A percentile compares a stretch with the other conserved stretches of the same genome.
These are phyloP conservation scores for Aphrophora alni DNA, from an alignment of 2,888 invertebrate species.

Conservation along the genomic window DNA sequence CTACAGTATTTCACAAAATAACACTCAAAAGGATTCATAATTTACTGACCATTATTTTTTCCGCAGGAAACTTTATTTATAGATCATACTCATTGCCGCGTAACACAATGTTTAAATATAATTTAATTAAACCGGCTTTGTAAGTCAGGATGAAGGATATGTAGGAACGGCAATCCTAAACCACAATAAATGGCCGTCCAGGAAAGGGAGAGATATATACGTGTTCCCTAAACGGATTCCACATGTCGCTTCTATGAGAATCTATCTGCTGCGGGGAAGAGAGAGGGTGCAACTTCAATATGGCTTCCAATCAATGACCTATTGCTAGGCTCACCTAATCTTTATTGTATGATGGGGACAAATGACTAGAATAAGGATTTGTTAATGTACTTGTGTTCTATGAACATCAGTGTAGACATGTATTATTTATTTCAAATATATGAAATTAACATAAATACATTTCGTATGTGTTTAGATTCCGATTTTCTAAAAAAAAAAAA, in stretches of 20 bases:
- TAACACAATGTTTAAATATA: not conserved
- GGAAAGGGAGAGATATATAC: conserved; percentile 4
- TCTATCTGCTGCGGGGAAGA: not conserved
- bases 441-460: too few relatives aligned
- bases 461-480: too few relatives aligned
- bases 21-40: not conserved
- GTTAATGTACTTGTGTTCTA: too few relatives aligned
- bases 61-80: not conserved
- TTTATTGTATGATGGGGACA: not conserved
- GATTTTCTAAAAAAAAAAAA: too few relatives aligned
- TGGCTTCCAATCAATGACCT: not conserved
- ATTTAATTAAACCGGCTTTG: not conserved
- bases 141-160: not conserved
- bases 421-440: too few relatives aligned
- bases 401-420: too few relatives aligned
- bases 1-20: too few relatives aligned
- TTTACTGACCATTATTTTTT: not conserved
- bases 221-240: conserved; percentile 9
- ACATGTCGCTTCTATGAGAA: conserved; percentile 1
- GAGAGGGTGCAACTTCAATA: not conserved
- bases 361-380: too few relatives aligned
- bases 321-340: not conserved
- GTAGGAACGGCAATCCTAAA: not conserved
- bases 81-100: not conserved
- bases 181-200: conserved; percentile 6